These are phyloP conservation scores for Allygus modestus DNA, from an alignment of 2,888 invertebrate genomes.

Conservation along the genomic window DNA sequence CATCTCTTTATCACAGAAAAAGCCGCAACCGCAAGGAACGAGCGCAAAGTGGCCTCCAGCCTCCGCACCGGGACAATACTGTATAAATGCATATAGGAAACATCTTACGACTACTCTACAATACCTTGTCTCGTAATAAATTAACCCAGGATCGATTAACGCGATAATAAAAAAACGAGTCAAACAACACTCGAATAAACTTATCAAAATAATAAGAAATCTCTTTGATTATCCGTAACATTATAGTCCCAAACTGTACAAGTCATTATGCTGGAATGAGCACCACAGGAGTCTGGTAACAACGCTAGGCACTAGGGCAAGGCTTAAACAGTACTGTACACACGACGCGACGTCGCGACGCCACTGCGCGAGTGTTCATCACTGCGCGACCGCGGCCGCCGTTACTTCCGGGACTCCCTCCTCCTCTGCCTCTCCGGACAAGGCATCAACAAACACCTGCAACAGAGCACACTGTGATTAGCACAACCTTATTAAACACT, in stretches of 20 bases:
- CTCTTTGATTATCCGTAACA: constrained; percentile 59
- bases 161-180: constrained; percentile 57
- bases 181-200: constrained; percentile 62
- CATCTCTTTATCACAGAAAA: constrained; percentile 24
- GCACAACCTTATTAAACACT: constrained; percentile 61
- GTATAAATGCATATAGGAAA: constrained; percentile 58
- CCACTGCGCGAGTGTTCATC: neutral
- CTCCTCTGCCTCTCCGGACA: constrained; percentile 71
- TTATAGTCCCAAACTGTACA: constrained; percentile 29
- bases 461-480: too few species aligned
- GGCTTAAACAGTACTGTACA: constrained; percentile 60
- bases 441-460: constrained; percentile 74
- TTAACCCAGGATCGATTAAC: constrained; percentile 44
- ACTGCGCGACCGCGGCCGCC: constrained; percentile 25
- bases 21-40: constrained; percentile 17
- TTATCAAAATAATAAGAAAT: constrained; percentile 65
- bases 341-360: neutral
- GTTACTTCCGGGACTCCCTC: neutral
- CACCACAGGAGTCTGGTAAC: constrained; percentile 59
- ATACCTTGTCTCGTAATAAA: constrained; percentile 41
- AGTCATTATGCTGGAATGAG: constrained; percentile 59
- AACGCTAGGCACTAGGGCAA: constrained; percentile 63
- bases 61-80: constrained; percentile 59
- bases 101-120: constrained; percentile 47
- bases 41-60: constrained; percentile 21